Conservation (phyloP, 23 tunicate genomes). For the Clavelina lepadiformis region DNA sequence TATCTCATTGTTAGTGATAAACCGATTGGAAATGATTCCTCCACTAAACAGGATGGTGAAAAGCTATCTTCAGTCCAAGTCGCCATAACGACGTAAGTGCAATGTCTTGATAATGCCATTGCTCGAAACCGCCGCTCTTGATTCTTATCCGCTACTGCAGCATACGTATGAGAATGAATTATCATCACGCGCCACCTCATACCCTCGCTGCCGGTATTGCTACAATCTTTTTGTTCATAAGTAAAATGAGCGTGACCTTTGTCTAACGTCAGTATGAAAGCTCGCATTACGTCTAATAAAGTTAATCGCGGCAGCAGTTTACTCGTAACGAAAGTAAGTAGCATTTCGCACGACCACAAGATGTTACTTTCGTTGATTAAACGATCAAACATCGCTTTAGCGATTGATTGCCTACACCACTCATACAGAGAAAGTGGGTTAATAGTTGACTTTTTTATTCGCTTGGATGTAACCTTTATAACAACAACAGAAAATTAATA, state of each 20-base stretch:
- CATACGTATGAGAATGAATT: neutral
- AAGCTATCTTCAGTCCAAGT: slow-evolving; percentile 16
- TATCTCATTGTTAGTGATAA: slow-evolving; percentile 33
- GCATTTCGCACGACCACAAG: neutral
- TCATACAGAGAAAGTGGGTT: too few species aligned
- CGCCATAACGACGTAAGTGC: slow-evolving; percentile 34
- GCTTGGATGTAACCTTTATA: too few species aligned
- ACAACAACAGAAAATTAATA: too few species aligned
- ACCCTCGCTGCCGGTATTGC: neutral
- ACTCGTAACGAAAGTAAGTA: slow-evolving; percentile 8
- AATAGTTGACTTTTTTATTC: too few species aligned
- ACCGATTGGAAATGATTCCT: slow-evolving; percentile 7
- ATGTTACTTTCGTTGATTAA: slow-evolving; percentile 19
- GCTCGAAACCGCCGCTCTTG: slow-evolving; percentile 17
- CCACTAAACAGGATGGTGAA: slow-evolving; percentile 8
- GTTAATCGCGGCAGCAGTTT: slow-evolving; percentile 2
- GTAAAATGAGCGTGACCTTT: slow-evolving; percentile 5
- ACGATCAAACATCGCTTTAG: slow-evolving; percentile 20
- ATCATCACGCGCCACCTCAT: neutral
- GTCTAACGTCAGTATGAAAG: slow-evolving; percentile 18
- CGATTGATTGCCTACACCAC: slow-evolving; percentile 8
- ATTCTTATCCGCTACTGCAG: neutral
- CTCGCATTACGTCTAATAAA: slow-evolving; percentile 3
- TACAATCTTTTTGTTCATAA: too few species aligned
- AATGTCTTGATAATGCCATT: too few species aligned